Base-by-base conservation (phyloP, 2,113 vertebrate genomes). In the Macrotis lagotis region DNA sequence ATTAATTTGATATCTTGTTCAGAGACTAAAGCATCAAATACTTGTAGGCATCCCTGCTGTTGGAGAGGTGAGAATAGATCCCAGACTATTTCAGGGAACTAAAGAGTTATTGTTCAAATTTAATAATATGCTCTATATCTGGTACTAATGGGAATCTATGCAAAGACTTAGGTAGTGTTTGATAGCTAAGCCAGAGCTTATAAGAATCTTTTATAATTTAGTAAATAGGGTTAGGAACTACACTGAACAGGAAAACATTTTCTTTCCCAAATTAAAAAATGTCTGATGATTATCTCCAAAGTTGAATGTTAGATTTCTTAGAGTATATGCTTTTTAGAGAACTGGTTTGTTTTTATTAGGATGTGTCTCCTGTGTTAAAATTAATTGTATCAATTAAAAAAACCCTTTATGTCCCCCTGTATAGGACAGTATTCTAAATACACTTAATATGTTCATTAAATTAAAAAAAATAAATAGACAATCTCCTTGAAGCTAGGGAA, bases 231-330 rank as follows among this genome's bases (percentile, higher is more conserved):
- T 31, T 93, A 66, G 22, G 49, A 89, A 31, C 37, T 48, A 48
- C 3, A 51, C 28, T 49, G 10, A n/a, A 48, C 55, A 94, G 51
- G 44, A 48, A 51, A 53, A 53, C 14, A 90, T 50, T 53, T 25
- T 90, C 14, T 48, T 93, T 94, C 59, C 83, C 37, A 55, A 95
- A 52, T 91, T 51, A 89, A 50, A 91, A 92, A 91, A 92, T 93
- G 50, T 50, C 50, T 50, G 24, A 52, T 52, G 24, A 52, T 52
- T 31, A 2, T 31, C 12, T 66, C 31, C 31, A 66, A 66, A 31
- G 31, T 66, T 66, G 31, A 66, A 83, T 24, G 19, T 44, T 24
- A n/a, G 44, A 19, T 44, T 83, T 5, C 4, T 74, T 74, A n/a
- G n/a, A 74, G 59, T 16, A 74, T 22, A 22, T 44, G 22, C 16